These are phyloP conservation scores for Rhagonycha lutea DNA, from an alignment of 2,888 invertebrate genomes.

Conservation along the genomic window DNA sequence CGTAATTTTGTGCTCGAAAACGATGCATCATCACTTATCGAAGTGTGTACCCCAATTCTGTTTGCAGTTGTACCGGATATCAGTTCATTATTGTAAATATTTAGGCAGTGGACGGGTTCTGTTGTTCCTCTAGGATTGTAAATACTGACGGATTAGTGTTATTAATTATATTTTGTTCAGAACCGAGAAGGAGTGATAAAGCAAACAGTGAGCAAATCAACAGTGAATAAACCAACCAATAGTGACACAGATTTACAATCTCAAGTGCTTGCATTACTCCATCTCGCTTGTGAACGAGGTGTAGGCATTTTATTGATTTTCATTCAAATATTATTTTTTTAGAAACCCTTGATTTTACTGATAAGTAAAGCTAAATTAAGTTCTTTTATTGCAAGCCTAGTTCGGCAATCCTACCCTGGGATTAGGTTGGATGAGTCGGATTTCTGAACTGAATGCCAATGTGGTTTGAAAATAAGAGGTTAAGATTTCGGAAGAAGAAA, in stretches of 20 bases:
- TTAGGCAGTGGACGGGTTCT: conserved; percentile 90
- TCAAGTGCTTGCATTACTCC: background rate
- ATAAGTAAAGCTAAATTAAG: no score
- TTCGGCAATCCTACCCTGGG: no score
- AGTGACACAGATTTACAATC: no score
- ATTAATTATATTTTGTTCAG: background rate
- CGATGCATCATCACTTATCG: conserved; percentile 70
- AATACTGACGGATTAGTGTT: conserved; percentile 30
- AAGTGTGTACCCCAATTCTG: conserved; percentile 84
- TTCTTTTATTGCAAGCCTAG: no score
- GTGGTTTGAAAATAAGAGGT: no score
- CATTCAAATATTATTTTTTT: no score
- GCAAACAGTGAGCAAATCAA: background rate
- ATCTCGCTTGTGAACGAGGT: background rate
- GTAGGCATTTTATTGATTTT: no score
- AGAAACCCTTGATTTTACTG: no score
- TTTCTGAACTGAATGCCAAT: no score
- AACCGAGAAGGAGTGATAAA: background rate
- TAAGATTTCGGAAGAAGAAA: no score
- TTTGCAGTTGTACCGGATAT: conserved; percentile 93
- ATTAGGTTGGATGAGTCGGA: no score
- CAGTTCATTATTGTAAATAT: conserved; percentile 77
- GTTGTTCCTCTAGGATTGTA: conserved; percentile 73
- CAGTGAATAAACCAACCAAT: background rate
- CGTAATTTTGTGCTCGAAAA: conserved; percentile 85